These are phyloP conservation scores for Cervus canadensis DNA, from an alignment of 2,113 vertebrate genomes.

Conservation along the genomic window DNA sequence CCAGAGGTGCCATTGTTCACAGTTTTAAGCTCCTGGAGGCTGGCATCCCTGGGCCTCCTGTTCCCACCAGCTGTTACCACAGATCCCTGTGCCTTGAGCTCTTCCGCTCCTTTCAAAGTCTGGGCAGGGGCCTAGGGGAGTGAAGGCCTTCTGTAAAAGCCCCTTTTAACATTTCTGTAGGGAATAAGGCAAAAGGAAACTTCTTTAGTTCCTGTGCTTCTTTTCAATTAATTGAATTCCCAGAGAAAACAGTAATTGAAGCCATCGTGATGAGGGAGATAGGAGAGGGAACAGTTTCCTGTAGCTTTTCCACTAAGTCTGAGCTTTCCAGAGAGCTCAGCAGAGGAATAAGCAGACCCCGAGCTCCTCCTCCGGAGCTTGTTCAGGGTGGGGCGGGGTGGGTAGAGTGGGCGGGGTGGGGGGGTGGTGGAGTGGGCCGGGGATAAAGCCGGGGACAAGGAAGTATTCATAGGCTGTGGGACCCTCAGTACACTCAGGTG, in stretches of 20 bases:
- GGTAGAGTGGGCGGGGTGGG: too few species aligned
- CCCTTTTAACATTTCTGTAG: background rate
- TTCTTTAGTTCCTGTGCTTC: background rate
- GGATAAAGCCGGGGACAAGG: too few species aligned
- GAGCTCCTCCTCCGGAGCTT: background rate
- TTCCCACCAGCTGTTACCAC: background rate
- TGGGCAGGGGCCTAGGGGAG: background rate
- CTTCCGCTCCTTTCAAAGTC: background rate
- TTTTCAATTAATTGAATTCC: background rate
- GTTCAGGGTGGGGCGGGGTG: rapidly evolving
- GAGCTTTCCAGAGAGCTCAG: background rate
- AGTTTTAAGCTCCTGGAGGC: background rate
- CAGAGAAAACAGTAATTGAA: background rate
- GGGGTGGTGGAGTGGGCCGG: too few species aligned
- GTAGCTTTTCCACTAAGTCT: background rate
- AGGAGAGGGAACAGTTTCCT: background rate
- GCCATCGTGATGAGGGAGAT: background rate
- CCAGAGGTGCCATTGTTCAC: background rate
- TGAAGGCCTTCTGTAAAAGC: background rate
- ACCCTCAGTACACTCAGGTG: too few species aligned
- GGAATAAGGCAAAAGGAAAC: background rate
- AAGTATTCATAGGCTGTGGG: too few species aligned
- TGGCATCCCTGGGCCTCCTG: background rate
- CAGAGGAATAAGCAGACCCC: background rate
- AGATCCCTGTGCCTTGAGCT: background rate